Evolutionary conservation across 2,113 vertebrate genomes (phyloP), one percentile per base, ranked within the genome.

Genomic region (Pterophyllum scalare): DNA sequence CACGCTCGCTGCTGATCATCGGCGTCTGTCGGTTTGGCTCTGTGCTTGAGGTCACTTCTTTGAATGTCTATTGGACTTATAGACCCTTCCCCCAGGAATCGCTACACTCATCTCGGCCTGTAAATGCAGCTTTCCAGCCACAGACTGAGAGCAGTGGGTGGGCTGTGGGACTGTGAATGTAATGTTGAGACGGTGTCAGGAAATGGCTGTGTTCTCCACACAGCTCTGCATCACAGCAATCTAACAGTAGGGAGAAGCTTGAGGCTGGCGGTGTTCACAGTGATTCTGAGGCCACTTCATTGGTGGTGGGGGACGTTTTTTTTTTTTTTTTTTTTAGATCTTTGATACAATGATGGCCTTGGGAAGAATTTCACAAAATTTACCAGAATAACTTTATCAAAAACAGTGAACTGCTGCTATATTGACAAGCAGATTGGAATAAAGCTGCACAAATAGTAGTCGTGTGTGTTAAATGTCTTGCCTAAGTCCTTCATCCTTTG

Each of bases 141-240:
- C 89, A 91, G 67, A 87, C 86, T 65, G 70, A 14, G 75, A 87
- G 67, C 80, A 62, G 85, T 89, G 85, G 90, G 87, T 93, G 93
- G 92, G 84, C 84, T 88, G 84, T 77, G 88, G 87, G 78, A 76
- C 77, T 80, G 82, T 84, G 79, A 75, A 88, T 80, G 84, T 31
- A 75, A 88, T 82, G 77, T 79, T 82, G 85, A 88, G 72, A 89
- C 35, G 65, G 70, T 79, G 81, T 78, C 64, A 82, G 90, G 83
- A 91, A 93, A 89, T 72, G 74, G 43, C 26, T 38, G 12, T 77
- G 59, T 84, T 80, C 76, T 87, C 88, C 81, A 43, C 81, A 81
- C 24, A 83, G 81, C 81, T 85, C 62, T 33, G 61, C 58, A 86
- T 86, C 83, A 76, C 67, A 87, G 77, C 81, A 83, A 87, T 77